Evolutionary conservation across 2,888 invertebrate species (phyloP).

Genomic region (Crossocerus cetratus): DNA sequence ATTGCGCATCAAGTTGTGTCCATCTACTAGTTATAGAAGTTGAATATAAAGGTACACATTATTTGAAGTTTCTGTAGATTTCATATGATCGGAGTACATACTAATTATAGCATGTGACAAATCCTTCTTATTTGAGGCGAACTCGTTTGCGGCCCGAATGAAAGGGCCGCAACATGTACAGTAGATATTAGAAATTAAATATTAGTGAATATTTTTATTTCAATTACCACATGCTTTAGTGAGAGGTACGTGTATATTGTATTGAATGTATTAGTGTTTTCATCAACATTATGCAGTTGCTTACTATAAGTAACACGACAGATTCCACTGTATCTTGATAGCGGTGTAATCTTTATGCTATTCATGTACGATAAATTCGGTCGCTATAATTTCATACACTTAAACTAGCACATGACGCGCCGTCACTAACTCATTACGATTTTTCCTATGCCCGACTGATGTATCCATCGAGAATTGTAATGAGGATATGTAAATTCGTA

Average conservation of each 20-base stretch:
- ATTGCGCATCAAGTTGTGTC: slow-evolving; percentile 35
- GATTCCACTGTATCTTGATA: not conserved
- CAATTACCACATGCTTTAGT: slow-evolving; percentile 9
- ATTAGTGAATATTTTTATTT: slow-evolving; percentile 29
- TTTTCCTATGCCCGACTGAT: slow-evolving; percentile 13
- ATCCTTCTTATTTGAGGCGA: slow-evolving; percentile 33
- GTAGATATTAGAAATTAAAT: slow-evolving; percentile 33
- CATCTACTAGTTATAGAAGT: slow-evolving; percentile 19
- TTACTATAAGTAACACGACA: not conserved
- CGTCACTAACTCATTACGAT: slow-evolving; percentile 12
- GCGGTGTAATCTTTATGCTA: slow-evolving; percentile 5
- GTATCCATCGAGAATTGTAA: slow-evolving; percentile 18
- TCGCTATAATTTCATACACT: slow-evolving; percentile 22
- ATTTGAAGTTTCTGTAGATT: slow-evolving; percentile 35
- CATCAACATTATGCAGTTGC: slow-evolving; percentile 4
- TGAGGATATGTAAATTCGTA: slow-evolving; percentile 5
- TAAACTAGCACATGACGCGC: slow-evolving; percentile 5
- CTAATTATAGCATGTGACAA: slow-evolving; percentile 24
- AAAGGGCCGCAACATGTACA: slow-evolving; percentile 35
- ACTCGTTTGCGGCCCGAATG: slow-evolving; percentile 19
- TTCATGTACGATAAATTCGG: slow-evolving; percentile 9
- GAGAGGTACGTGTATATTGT: slow-evolving; percentile 29
- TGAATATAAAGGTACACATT: slow-evolving; percentile 11
- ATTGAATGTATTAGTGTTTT: not conserved
- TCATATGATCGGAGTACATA: slow-evolving; percentile 17